Evolutionary conservation across 1,140 invertebrate genomes (phyloP), one percentile per base, ranked within the genome.

Genomic region (Parapsyche elsis): DNA sequence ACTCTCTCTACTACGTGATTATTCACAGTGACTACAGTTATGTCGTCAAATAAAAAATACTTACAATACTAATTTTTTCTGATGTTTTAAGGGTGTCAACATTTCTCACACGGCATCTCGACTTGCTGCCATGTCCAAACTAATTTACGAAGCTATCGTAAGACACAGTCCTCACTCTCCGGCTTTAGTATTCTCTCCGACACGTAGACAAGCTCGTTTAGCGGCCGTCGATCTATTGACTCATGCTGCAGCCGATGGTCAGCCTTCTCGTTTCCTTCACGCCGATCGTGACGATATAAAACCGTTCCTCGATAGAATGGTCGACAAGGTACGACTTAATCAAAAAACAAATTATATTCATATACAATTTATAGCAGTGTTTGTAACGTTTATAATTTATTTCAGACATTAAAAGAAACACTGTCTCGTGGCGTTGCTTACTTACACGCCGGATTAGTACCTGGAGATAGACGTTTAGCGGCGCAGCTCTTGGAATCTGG

Each of bases 61-160:
- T 2, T 9, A n/a, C 21, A 59, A 49, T 59, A 21, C 9, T n/a
- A 21, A 24, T 38, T 38, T 7, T 38, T 38, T 7, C 2, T 38
- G 1, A 7, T 38, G 7, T 38, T 73, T 74, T 4, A 89, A 95
- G 90, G 97, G 98, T 10, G 97, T 99, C 86, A 99, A 99, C 89
- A 96, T 99, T 12, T 98, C 97, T 0, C 98, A 99, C 88, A 99
- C 98, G 86, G 95, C 95, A 0, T 97, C 98, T 0, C 91, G 99
- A 24, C 90, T 99, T 0, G 94, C 98, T 0, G 96, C 98, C 0
- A 99, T 99, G 99, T 94, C 95, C 0, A 99, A 99, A 86, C 98
- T 98, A 0, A 94, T 97, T 0, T 99, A 99, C 87, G 97, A 98
- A 86, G 94, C 96, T 0, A 96, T 99, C n/a, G 83, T 95, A 0